Conservation (phyloP, 2,888 invertebrate species). For the Ectropis crepuscularia region DNA sequence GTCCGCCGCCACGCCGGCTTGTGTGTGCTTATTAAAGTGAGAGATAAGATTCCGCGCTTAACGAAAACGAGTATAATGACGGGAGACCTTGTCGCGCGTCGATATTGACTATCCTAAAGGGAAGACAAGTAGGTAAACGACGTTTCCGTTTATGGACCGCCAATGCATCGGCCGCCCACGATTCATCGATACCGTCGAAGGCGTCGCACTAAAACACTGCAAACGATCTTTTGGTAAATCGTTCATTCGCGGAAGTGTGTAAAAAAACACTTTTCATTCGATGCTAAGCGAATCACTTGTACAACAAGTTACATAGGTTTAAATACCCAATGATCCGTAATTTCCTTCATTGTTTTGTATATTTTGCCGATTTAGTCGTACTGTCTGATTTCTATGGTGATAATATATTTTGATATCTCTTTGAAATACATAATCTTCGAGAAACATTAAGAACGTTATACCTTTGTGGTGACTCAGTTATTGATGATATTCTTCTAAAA, state of each 20-base stretch:
- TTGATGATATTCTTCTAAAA: too few relatives aligned
- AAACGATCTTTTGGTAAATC: slow-evolving; percentile 73
- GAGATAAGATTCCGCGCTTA: slow-evolving; percentile 61
- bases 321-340: too few relatives aligned
- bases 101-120: slow-evolving; percentile 73
- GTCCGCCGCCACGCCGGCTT: slow-evolving; percentile 36
- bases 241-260: slow-evolving; percentile 76
- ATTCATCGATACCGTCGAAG: slow-evolving; percentile 68
- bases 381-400: too few relatives aligned
- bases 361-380: too few relatives aligned
- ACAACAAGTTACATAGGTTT: too few relatives aligned
- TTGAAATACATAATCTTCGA: too few relatives aligned
- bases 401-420: too few relatives aligned
- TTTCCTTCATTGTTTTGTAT: too few relatives aligned
- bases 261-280: slow-evolving; percentile 52
- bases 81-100: slow-evolving; percentile 63
- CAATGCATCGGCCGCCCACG: slow-evolving; percentile 81
- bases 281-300: slow-evolving; percentile 54
- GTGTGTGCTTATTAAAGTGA: slow-evolving; percentile 58
- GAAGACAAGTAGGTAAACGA: slow-evolving; percentile 78
- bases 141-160: slow-evolving; percentile 73
- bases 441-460: too few relatives aligned
- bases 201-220: slow-evolving; percentile 73
- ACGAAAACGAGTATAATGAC: slow-evolving; percentile 63
- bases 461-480: too few relatives aligned